Evolutionary conservation across 2,797 vertebrate genomes (phyloP).

Genomic region (Philypnodon macrostomus): DNA sequence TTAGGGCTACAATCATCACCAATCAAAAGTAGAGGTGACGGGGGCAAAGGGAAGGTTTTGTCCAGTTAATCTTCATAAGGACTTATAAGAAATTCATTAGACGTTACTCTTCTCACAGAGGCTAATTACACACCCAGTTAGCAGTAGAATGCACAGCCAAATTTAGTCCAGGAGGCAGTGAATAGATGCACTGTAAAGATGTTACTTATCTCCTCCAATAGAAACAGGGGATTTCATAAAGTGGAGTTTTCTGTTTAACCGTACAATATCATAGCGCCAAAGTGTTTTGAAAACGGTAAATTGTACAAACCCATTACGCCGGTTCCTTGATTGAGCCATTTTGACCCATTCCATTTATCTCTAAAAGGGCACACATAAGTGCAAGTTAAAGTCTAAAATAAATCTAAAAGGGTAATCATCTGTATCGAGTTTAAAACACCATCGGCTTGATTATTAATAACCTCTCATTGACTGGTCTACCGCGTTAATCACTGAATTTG

Average conservation of each 20-base stretch:
- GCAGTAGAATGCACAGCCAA: constrained; percentile 14
- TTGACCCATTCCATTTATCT: too few species aligned
- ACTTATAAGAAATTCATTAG: constrained; percentile 57
- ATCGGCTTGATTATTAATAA: too few species aligned
- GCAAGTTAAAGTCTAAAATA: too few species aligned
- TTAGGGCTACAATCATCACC: constrained; percentile 60
- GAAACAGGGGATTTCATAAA: not conserved
- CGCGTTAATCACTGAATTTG: too few species aligned
- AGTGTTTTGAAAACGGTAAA: too few species aligned
- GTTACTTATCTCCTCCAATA: not conserved
- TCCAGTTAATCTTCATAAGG: constrained; percentile 46
- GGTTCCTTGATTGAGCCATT: too few species aligned
- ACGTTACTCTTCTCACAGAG: constrained; percentile 19
- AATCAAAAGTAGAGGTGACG: too few species aligned
- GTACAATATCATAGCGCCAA: not conserved
- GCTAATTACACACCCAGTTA: not conserved
- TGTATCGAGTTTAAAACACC: too few species aligned
- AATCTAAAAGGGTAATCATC: too few species aligned
- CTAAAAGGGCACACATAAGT: too few species aligned
- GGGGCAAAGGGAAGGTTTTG: constrained; percentile 27
- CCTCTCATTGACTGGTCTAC: too few species aligned
- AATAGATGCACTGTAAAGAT: not conserved
- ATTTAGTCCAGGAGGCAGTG: constrained; percentile 1
- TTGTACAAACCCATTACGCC: too few species aligned
- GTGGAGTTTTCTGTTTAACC: not conserved